A percentile compares a stretch with the other conserved stretches of the same genome.
These are phyloP conservation scores for Aleiodes testaceus DNA, from an alignment of 2,888 invertebrate genomes.

Conservation along the genomic window DNA sequence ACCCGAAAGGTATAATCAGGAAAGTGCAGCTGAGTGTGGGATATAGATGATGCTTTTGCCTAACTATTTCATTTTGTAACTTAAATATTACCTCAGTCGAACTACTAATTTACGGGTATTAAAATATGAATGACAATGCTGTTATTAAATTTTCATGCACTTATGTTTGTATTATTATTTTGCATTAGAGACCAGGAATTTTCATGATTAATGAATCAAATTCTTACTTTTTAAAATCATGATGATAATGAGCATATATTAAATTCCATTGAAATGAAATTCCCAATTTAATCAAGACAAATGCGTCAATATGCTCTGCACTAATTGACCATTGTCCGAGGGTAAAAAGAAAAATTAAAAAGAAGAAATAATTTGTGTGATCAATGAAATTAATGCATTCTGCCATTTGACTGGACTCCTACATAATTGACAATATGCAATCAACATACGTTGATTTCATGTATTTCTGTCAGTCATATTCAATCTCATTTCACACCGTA, in stretches of 20 bases:
- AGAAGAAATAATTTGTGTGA: constrained; percentile 6
- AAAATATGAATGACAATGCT: neutral
- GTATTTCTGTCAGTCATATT: neutral
- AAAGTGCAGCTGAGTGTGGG: constrained; percentile 43
- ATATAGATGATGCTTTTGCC: constrained; percentile 29
- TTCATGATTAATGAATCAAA: too few relatives aligned
- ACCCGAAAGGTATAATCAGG: constrained; percentile 49
- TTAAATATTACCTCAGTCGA: constrained; percentile 9
- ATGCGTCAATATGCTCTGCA: neutral
- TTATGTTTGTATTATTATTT: neutral
- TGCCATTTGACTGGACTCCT: neutral
- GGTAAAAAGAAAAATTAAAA: neutral
- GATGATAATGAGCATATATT: neutral
- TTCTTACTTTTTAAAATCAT: neutral
- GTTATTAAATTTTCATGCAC: neutral
- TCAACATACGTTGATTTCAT: constrained; percentile 9
- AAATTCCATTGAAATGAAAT: neutral
- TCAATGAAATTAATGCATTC: constrained; percentile 6
- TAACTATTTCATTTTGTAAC: constrained; percentile 19
- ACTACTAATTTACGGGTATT: constrained; percentile 22
- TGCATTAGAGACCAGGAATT: too few relatives aligned
- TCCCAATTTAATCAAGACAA: neutral
- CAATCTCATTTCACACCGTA: neutral
- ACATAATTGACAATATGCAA: constrained; percentile 27
- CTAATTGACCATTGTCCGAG: neutral